These are phyloP conservation scores for Eupithecia pulchellata DNA, from an alignment of 2,888 invertebrate genomes.

Conservation along the genomic window DNA sequence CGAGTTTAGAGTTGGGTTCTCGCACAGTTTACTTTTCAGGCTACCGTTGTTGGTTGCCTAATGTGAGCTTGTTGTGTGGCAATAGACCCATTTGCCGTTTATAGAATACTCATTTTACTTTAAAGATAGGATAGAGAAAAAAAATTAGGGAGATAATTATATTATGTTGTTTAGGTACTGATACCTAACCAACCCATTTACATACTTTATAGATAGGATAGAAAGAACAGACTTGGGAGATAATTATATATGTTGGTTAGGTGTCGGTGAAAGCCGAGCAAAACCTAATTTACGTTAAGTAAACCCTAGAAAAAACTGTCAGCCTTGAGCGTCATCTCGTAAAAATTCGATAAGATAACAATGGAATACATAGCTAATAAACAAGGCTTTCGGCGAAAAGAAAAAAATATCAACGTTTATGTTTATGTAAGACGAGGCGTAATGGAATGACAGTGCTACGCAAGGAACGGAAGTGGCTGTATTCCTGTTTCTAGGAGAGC, in stretches of 20 bases:
- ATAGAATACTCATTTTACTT: neutral
- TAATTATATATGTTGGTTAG: neutral
- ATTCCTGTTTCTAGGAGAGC: conserved; percentile 65
- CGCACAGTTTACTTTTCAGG: conserved; percentile 64
- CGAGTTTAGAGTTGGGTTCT: conserved; percentile 62
- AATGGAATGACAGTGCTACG: conserved; percentile 65
- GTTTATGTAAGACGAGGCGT: conserved; percentile 56
- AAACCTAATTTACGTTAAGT: conserved; percentile 39
- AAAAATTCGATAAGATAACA: conserved; percentile 44
- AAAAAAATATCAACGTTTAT: conserved; percentile 54
- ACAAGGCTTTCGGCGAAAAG: conserved; percentile 46
- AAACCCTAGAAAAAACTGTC: conserved; percentile 36
- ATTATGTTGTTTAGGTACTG: neutral
- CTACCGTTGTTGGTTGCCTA: conserved; percentile 65
- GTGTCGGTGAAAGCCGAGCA: neutral
- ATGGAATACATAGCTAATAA: conserved; percentile 40
- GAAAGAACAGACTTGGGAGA: neutral
- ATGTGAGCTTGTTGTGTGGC: conserved; percentile 46
- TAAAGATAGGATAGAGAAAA: neutral
- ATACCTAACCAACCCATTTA: too few species aligned
- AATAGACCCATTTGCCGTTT: conserved; percentile 48
- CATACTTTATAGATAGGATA: neutral
- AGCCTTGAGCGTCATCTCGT: conserved; percentile 39
- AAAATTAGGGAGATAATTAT: neutral
- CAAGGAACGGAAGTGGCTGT: conserved; percentile 71